phyloP scores from a whole-genome alignment of 2,113 vertebrate genomes.

The Heterochromis multidens region DNA sequence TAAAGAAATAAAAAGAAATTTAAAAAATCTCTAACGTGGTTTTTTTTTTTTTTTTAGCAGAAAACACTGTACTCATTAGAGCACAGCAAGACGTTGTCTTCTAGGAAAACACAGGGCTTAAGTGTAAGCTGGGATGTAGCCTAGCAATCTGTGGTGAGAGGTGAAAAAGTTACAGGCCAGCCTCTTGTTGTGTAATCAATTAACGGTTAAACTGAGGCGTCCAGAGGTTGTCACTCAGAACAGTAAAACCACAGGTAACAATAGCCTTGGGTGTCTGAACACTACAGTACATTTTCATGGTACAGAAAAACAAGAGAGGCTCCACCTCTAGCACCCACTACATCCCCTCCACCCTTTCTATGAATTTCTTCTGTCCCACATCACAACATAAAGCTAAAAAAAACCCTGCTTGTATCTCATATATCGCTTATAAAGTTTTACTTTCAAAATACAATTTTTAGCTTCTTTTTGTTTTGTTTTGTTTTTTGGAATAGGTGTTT shows the following conservation, averaged over 20 bases:
- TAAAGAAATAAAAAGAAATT: background rate
- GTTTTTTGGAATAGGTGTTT: background rate
- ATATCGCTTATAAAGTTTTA: background rate
- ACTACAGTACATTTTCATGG: background rate
- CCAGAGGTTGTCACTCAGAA: background rate
- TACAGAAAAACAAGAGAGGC: background rate
- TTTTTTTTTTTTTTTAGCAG: background rate
- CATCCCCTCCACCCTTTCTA: background rate
- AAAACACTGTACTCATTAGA: background rate
- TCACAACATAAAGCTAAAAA: background rate
- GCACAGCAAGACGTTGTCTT: background rate
- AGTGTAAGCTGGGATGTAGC: conserved; percentile 6
- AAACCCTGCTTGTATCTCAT: background rate
- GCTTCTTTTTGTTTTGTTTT: background rate
- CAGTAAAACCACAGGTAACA: background rate
- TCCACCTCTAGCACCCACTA: background rate
- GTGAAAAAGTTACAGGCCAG: background rate
- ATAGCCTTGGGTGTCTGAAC: background rate
- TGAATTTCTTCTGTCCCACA: background rate
- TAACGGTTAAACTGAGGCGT: background rate
- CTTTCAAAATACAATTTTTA: background rate
- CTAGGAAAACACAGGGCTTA: conserved; percentile 33
- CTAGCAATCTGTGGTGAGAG: conserved; percentile 1
- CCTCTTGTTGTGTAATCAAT: background rate
- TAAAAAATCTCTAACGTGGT: background rate